Evolutionary conservation across 2,888 invertebrate species (phyloP), one percentile per base, ranked within the genome.

Genomic region (Halictus ligatus): DNA sequence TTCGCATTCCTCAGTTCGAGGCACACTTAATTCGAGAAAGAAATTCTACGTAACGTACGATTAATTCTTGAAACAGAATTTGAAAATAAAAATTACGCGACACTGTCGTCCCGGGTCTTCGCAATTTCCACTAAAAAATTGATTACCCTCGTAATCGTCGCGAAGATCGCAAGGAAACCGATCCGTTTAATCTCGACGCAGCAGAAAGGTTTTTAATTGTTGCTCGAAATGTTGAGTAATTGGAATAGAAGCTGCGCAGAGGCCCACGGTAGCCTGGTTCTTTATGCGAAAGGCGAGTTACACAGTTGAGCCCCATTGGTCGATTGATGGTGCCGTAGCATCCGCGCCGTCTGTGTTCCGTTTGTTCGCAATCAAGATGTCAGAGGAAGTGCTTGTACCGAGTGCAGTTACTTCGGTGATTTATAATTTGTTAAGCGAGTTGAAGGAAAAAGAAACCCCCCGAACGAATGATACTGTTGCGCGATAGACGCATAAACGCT

Each of bases 301-400:
- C 67, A 54, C 35, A 74, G 74, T 77, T 46, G 18, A 64, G 67
- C 35, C 40, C 40, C 78, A 69, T 78, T 40, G 54, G 35, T 48
- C 67, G 77, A 50, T 54, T 50, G 50, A 71, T 78, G 71, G 40
- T n/a, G 40, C 54, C 71, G 50, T 78, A 71, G 50, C 78, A 40
- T 71, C 54, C 75, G 75, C 29, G 64, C 50, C 5, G 75, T 46
- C 75, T 69, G 78, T 78, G 69, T 78, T 71, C 69, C 69, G 54
- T 78, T 78, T 71, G 69, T 71, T 78, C 50, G 78, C 78, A 71
- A 78, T 78, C 69, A 78, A 78, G 78, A 78, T 78, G 78, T 78
- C 78, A 71, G 71, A 78, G 78, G 69, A 78, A 78, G 78, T 71
- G 69, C 78, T 78, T 25, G 71, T 71, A 78, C 50, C 69, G 69